Evolutionary conservation across 2,888 invertebrate species (phyloP), one percentile per base, ranked within the genome.

Genomic region (Theristus sp.): DNA sequence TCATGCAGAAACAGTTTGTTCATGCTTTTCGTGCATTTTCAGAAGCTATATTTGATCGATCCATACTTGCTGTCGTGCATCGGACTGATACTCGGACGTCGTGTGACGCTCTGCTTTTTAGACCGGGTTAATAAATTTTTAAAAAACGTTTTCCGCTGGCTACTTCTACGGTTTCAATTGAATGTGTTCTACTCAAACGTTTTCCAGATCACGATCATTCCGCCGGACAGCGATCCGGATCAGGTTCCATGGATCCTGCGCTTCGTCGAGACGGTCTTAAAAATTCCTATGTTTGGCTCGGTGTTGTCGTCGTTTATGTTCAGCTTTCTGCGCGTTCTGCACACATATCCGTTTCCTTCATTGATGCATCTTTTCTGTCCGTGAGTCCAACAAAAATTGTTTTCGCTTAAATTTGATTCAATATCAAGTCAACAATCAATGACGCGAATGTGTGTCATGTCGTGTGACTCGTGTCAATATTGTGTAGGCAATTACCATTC

Each of bases 21-120:
- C 10, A 38, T 38, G 10, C 20, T 10, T 38, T 38, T 38, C 20
- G 10, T 38, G 10, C 20, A 10, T 38, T 82, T 84, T 64, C 81
- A 94, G 93, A 91, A 93, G 76, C 87, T 90, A 75, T 87, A 94
- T 75, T 78, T 94, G 66, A 91, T 96, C 70, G 93, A 96, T 75
- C 82, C 84, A 0, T 84, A 90, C 74, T 77, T 96, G 61, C 82
- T 90, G 54, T 81, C 84, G 60, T 87, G 94, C 72, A 86, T 93
- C 66, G 78, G 84, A 61, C 81, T 87, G 13, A 80, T 93, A 67
- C 80, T 90, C 68, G 82, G 84, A 27, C 80, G 91, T 61, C 81
- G 91, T 68, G 80, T 94, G 60, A 75, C 90, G 17, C 85, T 76
- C 68, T 77, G 76, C 65, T 75, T 79, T 67, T 1, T 56, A 22